Conservation (phyloP, 2,888 invertebrate genomes). For the Corbicula japonica region DNA sequence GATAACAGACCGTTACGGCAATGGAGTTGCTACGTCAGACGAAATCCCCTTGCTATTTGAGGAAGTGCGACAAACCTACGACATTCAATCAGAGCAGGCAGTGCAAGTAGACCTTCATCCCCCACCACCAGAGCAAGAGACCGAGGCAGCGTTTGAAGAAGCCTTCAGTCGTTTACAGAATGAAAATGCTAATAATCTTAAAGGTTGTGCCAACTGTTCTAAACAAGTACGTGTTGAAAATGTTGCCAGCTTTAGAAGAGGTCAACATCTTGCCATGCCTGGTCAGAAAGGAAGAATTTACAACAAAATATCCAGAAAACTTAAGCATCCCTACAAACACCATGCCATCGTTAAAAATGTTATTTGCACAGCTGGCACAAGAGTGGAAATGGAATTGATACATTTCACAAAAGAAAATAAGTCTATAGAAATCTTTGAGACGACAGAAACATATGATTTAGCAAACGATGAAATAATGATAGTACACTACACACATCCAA, state of each 20-base stretch:
- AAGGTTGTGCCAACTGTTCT: slow-evolving; percentile 30
- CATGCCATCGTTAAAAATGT: slow-evolving; percentile 36
- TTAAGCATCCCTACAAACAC: slow-evolving; percentile 19
- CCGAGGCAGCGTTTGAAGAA: not conserved
- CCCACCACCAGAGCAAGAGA: not conserved
- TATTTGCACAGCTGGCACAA: not conserved
- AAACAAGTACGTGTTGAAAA: slow-evolving; percentile 18
- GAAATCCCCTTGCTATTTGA: no score
- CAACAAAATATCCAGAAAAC: not conserved
- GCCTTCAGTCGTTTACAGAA: not conserved
- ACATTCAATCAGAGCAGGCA: not conserved
- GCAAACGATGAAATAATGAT: slow-evolving; percentile 21
- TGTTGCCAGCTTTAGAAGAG: slow-evolving; percentile 8
- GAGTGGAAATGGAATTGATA: slow-evolving; percentile 17
- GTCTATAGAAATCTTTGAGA: slow-evolving; percentile 3
- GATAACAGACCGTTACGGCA: not conserved
- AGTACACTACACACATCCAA: slow-evolving; percentile 10
- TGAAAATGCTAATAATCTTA: not conserved
- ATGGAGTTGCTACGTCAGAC: not conserved
- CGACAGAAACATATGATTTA: slow-evolving; percentile 5
- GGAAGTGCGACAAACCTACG: slow-evolving; percentile 7
- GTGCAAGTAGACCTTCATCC: not conserved
- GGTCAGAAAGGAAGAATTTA: slow-evolving; percentile 9
- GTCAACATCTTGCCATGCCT: slow-evolving; percentile 31
- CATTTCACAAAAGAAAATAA: slow-evolving; percentile 9